Percentiles rank a stretch among this genome's conserved stretches.
Conservation (phyloP, 1,140 invertebrate species). For the Drosophila ananassae region DNA sequence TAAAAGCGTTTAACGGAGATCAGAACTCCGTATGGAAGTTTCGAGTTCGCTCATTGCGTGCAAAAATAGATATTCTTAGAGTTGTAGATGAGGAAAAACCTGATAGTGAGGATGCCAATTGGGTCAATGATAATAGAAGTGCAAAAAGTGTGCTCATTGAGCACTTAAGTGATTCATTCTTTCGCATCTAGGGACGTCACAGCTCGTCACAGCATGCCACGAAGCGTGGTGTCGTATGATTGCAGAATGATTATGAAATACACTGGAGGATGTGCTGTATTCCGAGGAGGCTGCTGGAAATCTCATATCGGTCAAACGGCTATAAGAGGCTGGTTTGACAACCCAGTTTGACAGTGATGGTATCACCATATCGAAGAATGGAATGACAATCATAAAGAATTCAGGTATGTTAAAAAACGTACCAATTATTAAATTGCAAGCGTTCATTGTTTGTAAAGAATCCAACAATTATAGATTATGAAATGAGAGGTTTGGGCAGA, state of each 20-base stretch:
- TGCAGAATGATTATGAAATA: background rate
- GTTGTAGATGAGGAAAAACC: too few species aligned
- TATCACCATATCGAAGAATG: background rate
- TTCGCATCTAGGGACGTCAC: too few species aligned
- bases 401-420: background rate
- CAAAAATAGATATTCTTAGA: too few species aligned
- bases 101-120: too few species aligned
- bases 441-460: background rate
- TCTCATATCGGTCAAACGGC: background rate
- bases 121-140: too few species aligned
- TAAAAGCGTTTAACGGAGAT: too few species aligned
- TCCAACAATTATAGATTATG: background rate
- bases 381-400: background rate
- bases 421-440: slow-evolving; percentile 1
- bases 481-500: too few species aligned
- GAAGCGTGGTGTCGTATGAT: background rate
- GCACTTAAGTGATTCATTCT: too few species aligned
- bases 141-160: too few species aligned
- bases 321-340: background rate
- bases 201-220: too few species aligned
- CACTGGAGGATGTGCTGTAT: background rate
- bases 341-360: background rate
- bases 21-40: too few species aligned
- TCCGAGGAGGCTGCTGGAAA: background rate
- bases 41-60: too few species aligned